A percentile compares a stretch with the other conserved stretches of the same genome.
These are phyloP conservation scores for Stenoptilia bipunctidactyla DNA, from an alignment of 2,888 invertebrate genomes.

Conservation along the genomic window DNA sequence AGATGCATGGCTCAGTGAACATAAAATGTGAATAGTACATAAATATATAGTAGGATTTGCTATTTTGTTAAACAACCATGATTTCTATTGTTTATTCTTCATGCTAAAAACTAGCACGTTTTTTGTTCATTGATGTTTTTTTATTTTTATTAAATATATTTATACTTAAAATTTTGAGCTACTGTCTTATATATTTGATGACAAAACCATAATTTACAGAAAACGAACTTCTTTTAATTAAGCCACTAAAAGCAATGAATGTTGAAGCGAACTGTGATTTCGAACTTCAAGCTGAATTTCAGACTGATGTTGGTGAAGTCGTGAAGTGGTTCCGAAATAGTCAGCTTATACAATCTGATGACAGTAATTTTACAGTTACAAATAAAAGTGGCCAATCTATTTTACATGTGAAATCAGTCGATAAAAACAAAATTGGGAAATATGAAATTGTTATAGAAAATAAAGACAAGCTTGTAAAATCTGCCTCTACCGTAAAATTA, in stretches of 20 bases:
- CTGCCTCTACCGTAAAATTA: conserved; percentile 86
- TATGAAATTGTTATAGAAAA: conserved; percentile 90
- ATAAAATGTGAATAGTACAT: neutral
- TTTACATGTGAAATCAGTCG: conserved; percentile 75
- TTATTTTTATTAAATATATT: no score
- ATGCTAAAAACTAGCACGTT: no score
- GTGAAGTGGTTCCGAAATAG: conserved; percentile 91
- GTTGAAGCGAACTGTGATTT: conserved; percentile 78
- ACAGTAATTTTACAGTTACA: conserved; percentile 69
- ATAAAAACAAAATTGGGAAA: conserved; percentile 85
- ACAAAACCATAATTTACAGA: conserved; percentile 39
- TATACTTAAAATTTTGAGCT: no score
- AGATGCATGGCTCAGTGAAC: conserved; percentile 19
- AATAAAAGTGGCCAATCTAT: conserved; percentile 74
- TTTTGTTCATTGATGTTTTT: no score
- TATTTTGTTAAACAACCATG: no score
- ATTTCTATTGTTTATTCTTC: no score
- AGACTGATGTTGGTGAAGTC: conserved; percentile 71
- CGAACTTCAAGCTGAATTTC: conserved; percentile 77
- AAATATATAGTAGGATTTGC: conserved; percentile 6
- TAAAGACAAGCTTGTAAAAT: conserved; percentile 81
- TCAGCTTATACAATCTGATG: conserved; percentile 76
- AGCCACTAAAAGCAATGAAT: conserved; percentile 82
- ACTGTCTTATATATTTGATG: no score
- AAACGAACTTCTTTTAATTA: conserved; percentile 74